These are phyloP conservation scores for Sepioteuthis lessoniana DNA, from an alignment of 2,888 invertebrate genomes.

Conservation along the genomic window DNA sequence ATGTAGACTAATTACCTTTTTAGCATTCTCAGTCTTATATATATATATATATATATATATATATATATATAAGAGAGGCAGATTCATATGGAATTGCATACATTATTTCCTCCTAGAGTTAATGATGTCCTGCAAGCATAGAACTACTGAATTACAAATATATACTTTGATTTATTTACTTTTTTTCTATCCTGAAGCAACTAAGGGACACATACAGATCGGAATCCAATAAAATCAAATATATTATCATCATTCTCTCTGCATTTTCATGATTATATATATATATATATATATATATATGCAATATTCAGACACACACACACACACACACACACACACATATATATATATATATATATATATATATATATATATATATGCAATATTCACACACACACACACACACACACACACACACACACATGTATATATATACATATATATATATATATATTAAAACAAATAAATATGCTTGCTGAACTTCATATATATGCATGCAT, in stretches of 20 bases:
- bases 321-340: background rate
- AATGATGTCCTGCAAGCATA: constrained; percentile 33
- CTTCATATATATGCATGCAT: background rate
- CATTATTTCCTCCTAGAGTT: background rate
- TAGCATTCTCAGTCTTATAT: background rate
- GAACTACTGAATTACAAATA: background rate
- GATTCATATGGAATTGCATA: background rate
- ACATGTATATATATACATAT: background rate
- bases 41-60: too few relatives aligned
- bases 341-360: background rate
- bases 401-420: background rate
- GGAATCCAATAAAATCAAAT: constrained; percentile 33
- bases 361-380: background rate
- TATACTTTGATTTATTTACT: background rate
- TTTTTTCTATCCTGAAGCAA: background rate
- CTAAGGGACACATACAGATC: background rate
- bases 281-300: background rate
- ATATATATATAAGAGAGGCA: background rate
- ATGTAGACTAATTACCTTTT: background rate
- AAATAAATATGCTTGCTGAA: background rate
- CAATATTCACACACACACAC: background rate
- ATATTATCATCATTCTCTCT: background rate
- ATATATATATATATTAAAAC: background rate
- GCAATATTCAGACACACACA: background rate
- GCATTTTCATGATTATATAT: background rate